These are phyloP conservation scores for Geotria australis DNA, from an alignment of 2,797 vertebrate species.

Conservation along the genomic window DNA sequence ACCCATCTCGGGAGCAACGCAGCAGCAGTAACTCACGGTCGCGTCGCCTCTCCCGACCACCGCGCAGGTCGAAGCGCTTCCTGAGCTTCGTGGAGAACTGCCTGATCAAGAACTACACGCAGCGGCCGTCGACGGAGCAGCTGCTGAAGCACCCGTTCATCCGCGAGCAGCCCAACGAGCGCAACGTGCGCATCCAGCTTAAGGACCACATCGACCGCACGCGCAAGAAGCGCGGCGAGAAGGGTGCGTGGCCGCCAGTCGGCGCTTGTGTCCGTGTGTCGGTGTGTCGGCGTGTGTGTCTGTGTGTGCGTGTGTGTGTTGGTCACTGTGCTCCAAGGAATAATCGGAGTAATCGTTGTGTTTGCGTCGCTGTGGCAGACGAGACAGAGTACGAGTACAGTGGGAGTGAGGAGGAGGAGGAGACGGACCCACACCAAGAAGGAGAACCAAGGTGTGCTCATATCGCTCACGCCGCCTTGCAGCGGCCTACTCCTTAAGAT, in stretches of 20 bases:
- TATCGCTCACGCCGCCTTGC: background rate
- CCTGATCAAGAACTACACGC: constrained; percentile 92
- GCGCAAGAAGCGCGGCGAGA: constrained; percentile 92
- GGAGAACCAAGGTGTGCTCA: constrained; percentile 68
- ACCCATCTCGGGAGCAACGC: too few relatives aligned
- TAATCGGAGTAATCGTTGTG: too few relatives aligned
- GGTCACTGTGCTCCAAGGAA: too few relatives aligned
- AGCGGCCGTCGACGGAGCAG: constrained; percentile 75
- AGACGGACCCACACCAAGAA: constrained; percentile 83
- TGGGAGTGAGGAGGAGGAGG: constrained; percentile 91
- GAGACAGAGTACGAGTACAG: constrained; percentile 98
- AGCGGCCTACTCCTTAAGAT: background rate
- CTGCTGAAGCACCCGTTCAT: constrained; percentile 91
- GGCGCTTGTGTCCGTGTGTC: background rate
- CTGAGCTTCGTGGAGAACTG: constrained; percentile 96
- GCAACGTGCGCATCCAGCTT: constrained; percentile 94
- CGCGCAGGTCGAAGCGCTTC: constrained; percentile 79
- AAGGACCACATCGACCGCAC: constrained; percentile 97
- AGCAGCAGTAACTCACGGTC: too few relatives aligned
- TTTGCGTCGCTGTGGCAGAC: constrained; percentile 15
- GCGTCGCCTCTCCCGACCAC: background rate
- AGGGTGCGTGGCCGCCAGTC: constrained; percentile 20
- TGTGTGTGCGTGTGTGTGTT: too few relatives aligned
- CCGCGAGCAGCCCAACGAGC: constrained; percentile 87
- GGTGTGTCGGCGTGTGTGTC: background rate